Base-by-base conservation (phyloP, 2,888 invertebrate species). In the Globia sparganii region DNA sequence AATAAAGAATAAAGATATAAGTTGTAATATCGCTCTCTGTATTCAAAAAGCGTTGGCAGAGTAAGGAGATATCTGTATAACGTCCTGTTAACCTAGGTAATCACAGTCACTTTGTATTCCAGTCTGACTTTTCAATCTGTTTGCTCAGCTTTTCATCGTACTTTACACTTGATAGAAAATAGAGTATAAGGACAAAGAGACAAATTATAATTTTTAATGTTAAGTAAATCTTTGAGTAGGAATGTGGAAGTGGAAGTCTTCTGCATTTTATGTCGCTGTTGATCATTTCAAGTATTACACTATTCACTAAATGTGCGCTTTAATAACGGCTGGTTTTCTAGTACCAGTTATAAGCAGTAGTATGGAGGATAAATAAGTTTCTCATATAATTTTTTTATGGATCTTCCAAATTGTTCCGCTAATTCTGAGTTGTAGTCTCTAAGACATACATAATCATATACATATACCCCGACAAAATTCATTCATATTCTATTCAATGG, bases 21-120 rank as follows among this genome's bases (percentile, higher is more conserved):
- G 67, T 77, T 64, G 62, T 74, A 82, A 78, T 80, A 77, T 70
- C 59, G 56, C 31, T 61, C 56, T 83, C 75, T 80, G 40, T 84
- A 87, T 86, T 88, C 87, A 66, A 40, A 53, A 13, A 75, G 62
- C 80, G 83, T 74, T 34, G n/a, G 31, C 69, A 46, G 31, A 72
- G 70, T 66, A 74, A 76, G 64, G 28, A 43, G 56, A 77, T 81
- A 77, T 76, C 72, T 73, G 40, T 64, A 71, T 74, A 59, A 75
- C 56, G 58, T 75, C 68, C 76, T 81, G 81, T 75, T 71, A 81
- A 79, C 77, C 64, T 81, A 74, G 70, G 75, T 80, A 73, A 80
- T 77, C 72, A 72, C n/a, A 43, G 70, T 64, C 78, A 74, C 80
- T 84, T 80, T 77, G 81, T 86, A 86, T 88, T 80, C 86, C 53